Base-by-base conservation (phyloP, 1,140 invertebrate species). In the Drosophila pruinosa region DNA sequence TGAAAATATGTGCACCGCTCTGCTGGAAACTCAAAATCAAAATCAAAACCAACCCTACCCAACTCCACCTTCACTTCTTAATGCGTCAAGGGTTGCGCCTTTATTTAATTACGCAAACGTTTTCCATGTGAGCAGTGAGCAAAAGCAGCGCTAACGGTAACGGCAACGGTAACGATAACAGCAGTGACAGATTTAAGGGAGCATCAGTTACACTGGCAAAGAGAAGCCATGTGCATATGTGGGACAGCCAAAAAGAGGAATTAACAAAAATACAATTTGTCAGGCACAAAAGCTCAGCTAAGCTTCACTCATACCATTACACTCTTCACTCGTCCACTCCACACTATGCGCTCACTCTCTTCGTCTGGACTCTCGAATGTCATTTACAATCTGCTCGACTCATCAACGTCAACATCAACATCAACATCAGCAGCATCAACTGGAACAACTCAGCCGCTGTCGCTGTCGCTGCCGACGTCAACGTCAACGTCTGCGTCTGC, bases 321-420 rank as follows among this genome's bases (percentile, higher is more conserved):
- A 12, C 43, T 31, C 24, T 12, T 5, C 31, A 3, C 31, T 24
- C 36, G 50, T 21, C 43, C 61, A 41, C 57, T 74, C 28, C 19
- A 7, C 57, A 38, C 43, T 26, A 15, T 43, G 14, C 34, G 8
- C n/a, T 28, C 31, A 4, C 28, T 19, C 21, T 34, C 22, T 10
- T 8, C 19, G 7, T 22, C 14, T 45, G 28, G 24, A 15, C 56
- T 54, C 64, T 77, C 63, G 69, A 86, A 65, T 86, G 81, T 88
- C 81, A 88, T 81, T 77, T 68, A 74, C 79, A 83, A 83, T 83
- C 61, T 81, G 65, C 73, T 78, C 39, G 71, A 78, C 72, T 83
- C 81, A 85, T 85, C 81, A 86, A 86, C 65, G 73, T 85, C 81
- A 86, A 39, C 45, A 56, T 36, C 38, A 58, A 61, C 19, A 34